Evolutionary conservation across 2,888 invertebrate genomes (phyloP), one percentile per base, ranked within the genome.

Genomic region (Stegana nigrithorax): DNA sequence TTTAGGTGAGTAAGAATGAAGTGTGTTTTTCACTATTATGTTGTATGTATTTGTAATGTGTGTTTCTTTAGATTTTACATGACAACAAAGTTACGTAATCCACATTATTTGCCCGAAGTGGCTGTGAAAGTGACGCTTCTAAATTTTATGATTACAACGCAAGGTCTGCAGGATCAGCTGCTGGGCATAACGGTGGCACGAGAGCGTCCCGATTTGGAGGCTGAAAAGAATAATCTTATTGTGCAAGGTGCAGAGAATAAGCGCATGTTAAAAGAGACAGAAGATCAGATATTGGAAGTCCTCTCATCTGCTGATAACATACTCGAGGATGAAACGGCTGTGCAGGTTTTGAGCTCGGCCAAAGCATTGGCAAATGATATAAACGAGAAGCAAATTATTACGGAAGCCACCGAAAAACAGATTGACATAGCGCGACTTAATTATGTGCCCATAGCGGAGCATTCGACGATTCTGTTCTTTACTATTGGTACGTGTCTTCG

Each of bases 71-170:
- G 95, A 74, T 89, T 98, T 67, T 97, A 96, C 83, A 94, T 98
- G 72, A 96, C 96, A 17, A 97, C 97, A 2, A 97, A 96, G 82
- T 86, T 96, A 50, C 88, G 95, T 21, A 97, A 97, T 87, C 97
- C 97, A 0, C 97, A 97, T 85, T 97, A 96, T 82, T 85, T 96
- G 60, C 97, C 97, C 0, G 97, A 98, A 87, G 91, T 96, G 5
- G 93, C 96, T 0, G 96, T 96, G 0, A 95, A 97, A 83, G 93
- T 94, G 5, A 94, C 96, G 0, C 83, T 97, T 21, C 89, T 97
- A 2, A 97, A 97, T 87, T 97, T 97, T 81, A 94, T 95, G 93
- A 91, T 97, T 72, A 97, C 96, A 4, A 90, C 90, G 44, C 92
- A 91, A 60, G 97, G 97, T 1, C 86, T 97, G 26, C 91, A 95